phyloP scores from a whole-genome alignment of 2,797 vertebrate species.

The Trematomus bernacchii region DNA sequence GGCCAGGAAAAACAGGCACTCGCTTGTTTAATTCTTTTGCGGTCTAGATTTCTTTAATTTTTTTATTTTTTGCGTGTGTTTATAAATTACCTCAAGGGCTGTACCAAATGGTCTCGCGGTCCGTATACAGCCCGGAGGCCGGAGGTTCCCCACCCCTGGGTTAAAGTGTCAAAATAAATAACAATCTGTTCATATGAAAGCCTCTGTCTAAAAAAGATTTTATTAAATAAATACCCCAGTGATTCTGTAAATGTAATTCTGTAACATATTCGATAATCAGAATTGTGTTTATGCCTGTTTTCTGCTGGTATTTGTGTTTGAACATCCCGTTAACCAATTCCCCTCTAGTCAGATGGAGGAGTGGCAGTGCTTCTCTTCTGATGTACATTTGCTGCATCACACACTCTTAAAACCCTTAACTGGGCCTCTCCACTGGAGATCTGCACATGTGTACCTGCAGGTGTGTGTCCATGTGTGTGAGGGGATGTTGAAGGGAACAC shows the following conservation, averaged over 20 bases:
- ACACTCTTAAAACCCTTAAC: constrained; percentile 42
- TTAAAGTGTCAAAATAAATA: not conserved
- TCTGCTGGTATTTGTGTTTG: constrained; percentile 8
- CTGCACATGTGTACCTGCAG: constrained; percentile 37
- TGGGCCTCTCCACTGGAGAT: constrained; percentile 21
- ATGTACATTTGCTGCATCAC: constrained; percentile 11
- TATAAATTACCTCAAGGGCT: no score
- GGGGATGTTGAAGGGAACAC: constrained; percentile 28
- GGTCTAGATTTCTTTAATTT: no score
- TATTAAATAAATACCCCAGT: not conserved
- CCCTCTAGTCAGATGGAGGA: constrained; percentile 2
- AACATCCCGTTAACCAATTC: constrained; percentile 9
- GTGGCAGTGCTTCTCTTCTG: constrained; percentile 27
- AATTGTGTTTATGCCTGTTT: not conserved
- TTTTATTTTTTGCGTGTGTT: no score
- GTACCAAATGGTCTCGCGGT: no score
- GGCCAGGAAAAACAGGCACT: no score
- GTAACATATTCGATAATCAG: not conserved
- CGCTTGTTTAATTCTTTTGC: no score
- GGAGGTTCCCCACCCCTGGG: no score
- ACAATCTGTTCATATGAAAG: not conserved
- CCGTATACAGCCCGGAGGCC: no score
- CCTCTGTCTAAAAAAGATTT: not conserved
- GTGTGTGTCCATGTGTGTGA: constrained; percentile 27
- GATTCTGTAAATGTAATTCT: not conserved